phyloP scores from a whole-genome alignment of 2,888 invertebrate genomes.

The Invenusta paracnida region DNA sequence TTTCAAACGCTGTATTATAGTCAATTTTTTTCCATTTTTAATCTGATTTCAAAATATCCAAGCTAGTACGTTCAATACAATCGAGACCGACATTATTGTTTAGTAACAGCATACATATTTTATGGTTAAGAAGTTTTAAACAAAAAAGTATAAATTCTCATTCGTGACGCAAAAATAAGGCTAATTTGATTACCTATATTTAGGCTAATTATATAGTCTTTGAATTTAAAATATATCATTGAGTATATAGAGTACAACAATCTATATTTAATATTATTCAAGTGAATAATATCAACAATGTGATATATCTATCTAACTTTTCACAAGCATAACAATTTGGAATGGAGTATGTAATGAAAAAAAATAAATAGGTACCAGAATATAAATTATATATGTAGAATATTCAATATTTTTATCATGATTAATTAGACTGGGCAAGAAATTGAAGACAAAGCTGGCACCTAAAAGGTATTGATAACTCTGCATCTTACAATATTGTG shows the following conservation, averaged over 20 bases:
- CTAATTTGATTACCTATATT: not conserved
- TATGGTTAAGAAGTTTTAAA: not conserved
- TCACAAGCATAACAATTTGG: not conserved
- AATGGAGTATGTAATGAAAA: too few species aligned
- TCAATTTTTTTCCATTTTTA: too few species aligned
- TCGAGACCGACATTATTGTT: too few species aligned
- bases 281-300: not conserved
- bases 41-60: too few species aligned
- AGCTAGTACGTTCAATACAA: too few species aligned
- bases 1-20: too few species aligned
- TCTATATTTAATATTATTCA: too few species aligned
- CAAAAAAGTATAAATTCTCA: not conserved
- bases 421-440: not conserved
- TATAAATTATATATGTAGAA: not conserved
- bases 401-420: not conserved
- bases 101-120: not conserved
- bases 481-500: not conserved
- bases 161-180: not conserved
- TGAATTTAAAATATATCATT: too few species aligned
- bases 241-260: too few species aligned
- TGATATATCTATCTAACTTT: not conserved
- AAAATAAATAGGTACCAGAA: too few species aligned
- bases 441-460: not conserved
- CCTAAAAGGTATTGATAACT: not conserved
- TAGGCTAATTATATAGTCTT: too few species aligned